Base-by-base conservation (phyloP, 2,888 invertebrate genomes). In the Hydrotaea diabolus region DNA sequence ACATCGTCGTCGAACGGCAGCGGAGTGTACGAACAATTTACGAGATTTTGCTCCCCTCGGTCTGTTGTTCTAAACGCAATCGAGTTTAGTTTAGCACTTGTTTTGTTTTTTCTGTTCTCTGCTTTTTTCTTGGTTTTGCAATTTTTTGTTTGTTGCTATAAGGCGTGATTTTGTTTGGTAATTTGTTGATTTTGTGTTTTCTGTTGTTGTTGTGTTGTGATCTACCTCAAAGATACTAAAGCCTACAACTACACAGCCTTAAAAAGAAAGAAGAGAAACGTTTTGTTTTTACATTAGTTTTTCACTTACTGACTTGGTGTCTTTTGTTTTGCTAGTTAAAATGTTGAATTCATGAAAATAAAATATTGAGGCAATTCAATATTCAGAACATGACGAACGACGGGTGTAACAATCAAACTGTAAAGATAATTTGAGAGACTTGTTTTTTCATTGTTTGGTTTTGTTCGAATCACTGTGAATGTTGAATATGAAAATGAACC, bases 241-340 rank as follows among this genome's bases (percentile, higher is more conserved):
- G 74, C 43, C 77, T 83, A 80, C 77, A 69, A 73, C 80, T 83
- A 83, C 80, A 83, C 77, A 80, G 80, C 74, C 77, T 80, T 59
- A 71, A 77, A 81, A 64, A 9, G 57, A 36, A 39, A 69, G 55
- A 62, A 69, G 9, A 66, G 8, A 69, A 57, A 55, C 11, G 21
- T 55, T 55, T 57, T 57, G 57, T 13, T 19, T 21, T 57, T 11
- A 59, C 23, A 26, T 23, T 59, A 59, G 2, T 59, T n/a, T 53
- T 53, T 53, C n/a, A 49, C 13, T 19, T 31, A 57, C 7, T 62
- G n/a, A 62, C 26, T 59, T 36, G 3, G 36, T 8, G 11, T 8
- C 26, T 59, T 62, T 62, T 36, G 62, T n/a, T n/a, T n/a, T n/a
- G n/a, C n/a, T n/a, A n/a, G 31, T 62, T 11, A 19, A 17, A 62